Base-by-base conservation (phyloP, 2,113 vertebrate species). In the Corydoras maculifer region DNA sequence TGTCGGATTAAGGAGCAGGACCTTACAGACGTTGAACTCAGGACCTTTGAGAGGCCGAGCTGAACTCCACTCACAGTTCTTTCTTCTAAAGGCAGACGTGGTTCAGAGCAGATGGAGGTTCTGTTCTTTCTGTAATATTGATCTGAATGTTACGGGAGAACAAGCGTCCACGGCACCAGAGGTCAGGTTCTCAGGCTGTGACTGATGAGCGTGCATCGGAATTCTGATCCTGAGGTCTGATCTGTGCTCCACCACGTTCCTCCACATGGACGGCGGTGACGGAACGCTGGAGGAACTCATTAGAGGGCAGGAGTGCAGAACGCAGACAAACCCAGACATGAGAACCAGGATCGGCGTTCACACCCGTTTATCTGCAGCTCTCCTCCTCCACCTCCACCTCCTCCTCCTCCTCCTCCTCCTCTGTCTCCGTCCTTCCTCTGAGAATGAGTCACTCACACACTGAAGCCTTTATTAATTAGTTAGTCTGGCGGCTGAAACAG, bases 261-360 rank as follows among this genome's bases (percentile, higher is more conserved):
- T 69, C 29, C 49, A 2, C 13, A 43, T 76, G 68, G 31, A 61
- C 59, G 65, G 53, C 62, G 51, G 54, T 65, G 43, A 72, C 57
- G 72, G 77, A 77, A 81, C 81, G 60, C 76, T 50, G 77, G 75
- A 82, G 76, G 80, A 77, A 65, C 74, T 71, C 62, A 58, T 79
- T 65, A 64, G 74, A 79, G 70, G 73, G 50, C 73, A 77, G 64
- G 51, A 51, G 68, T 48, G 75, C 68, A 73, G 61, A 70, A 69
- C 68, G 48, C 65, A 66, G 73, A 77, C 73, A 75, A 80, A 80
- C 53, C 60, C 61, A 71, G 65, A 80, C 60, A 72, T 80, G 75
- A 59, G 64, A 58, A 54, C 50, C 72, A 77, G 77, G 32, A 51
- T 66, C 67, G 74, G 78, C 67, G 31, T 58, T 51, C 65, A 15